A percentile compares a stretch with the other conserved stretches of the same genome.
phyloP scores from a whole-genome alignment of 2,888 invertebrate species.

The Catocala sponsa region DNA sequence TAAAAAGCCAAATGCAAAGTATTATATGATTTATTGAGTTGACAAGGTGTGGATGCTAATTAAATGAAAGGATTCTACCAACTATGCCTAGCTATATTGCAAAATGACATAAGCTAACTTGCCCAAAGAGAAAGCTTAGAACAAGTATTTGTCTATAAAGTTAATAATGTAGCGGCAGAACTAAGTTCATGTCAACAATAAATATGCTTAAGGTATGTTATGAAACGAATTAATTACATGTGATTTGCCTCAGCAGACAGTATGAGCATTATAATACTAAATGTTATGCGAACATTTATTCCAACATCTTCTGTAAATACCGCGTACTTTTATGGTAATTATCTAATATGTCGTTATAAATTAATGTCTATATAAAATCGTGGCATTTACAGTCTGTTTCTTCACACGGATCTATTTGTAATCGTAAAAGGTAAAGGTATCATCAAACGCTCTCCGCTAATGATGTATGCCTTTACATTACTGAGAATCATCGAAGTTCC shows the following conservation, averaged over 20 bases:
- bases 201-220: too few species aligned
- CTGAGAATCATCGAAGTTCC: slow-evolving; percentile 44
- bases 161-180: slow-evolving; percentile 10
- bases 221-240: slow-evolving; percentile 18
- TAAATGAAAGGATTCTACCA: slow-evolving; percentile 3
- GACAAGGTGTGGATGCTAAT: background rate
- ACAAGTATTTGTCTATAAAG: background rate
- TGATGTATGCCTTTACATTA: slow-evolving; percentile 25
- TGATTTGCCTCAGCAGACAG: slow-evolving; percentile 39
- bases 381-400: slow-evolving; percentile 16
- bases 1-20: too few species aligned
- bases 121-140: background rate
- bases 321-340: background rate
- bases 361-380: too few species aligned
- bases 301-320: slow-evolving; percentile 15
- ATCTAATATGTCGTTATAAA: too few species aligned
- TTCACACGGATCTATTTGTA: slow-evolving; percentile 39
- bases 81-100: background rate
- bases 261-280: slow-evolving; percentile 36
- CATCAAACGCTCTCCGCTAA: slow-evolving; percentile 24
- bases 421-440: slow-evolving; percentile 29
- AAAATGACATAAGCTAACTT: background rate
- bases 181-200: too few species aligned
- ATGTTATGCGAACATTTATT: slow-evolving; percentile 24
- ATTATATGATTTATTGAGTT: background rate